phyloP scores from a whole-genome alignment of 2,113 vertebrate species.

The Nyctibius bracteatus region DNA sequence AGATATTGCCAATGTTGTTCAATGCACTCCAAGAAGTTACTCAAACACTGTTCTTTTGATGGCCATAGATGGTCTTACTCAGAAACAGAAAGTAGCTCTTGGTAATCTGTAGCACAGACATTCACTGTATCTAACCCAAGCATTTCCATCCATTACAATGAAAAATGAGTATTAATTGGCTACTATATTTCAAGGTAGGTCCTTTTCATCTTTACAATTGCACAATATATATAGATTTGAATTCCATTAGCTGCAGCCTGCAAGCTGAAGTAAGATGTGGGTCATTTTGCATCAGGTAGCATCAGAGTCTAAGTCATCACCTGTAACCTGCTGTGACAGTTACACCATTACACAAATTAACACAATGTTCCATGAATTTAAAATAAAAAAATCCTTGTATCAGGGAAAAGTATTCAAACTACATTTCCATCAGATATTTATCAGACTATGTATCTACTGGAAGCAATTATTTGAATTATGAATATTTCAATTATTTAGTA shows the following conservation, averaged over 20 bases:
- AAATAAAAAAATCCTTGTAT: not conserved
- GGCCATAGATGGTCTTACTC: not conserved
- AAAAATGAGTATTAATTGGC: not conserved
- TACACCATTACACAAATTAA: slow-evolving; percentile 48
- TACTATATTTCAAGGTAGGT: not conserved
- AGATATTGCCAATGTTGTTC: not conserved
- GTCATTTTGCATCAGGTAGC: slow-evolving; percentile 30
- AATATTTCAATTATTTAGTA: slow-evolving; percentile 62
- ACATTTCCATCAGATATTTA: slow-evolving; percentile 6
- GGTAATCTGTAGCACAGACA: not conserved
- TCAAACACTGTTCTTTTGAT: not conserved
- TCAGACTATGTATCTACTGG: slow-evolving; percentile 29
- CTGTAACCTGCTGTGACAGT: slow-evolving; percentile 27
- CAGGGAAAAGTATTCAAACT: not conserved
- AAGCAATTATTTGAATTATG: slow-evolving; percentile 69
- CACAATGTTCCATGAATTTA: not conserved
- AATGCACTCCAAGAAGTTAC: not conserved
- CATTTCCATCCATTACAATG: not conserved
- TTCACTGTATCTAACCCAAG: not conserved
- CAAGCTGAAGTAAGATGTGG: not conserved
- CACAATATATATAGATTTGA: not conserved
- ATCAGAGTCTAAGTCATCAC: not conserved
- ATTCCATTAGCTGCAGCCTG: slow-evolving; percentile 10
- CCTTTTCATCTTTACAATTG: slow-evolving; percentile 25
- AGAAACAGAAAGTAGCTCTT: not conserved